Evolutionary conservation across 2,113 vertebrate species (phyloP).

Genomic region (Elachura formosa): DNA sequence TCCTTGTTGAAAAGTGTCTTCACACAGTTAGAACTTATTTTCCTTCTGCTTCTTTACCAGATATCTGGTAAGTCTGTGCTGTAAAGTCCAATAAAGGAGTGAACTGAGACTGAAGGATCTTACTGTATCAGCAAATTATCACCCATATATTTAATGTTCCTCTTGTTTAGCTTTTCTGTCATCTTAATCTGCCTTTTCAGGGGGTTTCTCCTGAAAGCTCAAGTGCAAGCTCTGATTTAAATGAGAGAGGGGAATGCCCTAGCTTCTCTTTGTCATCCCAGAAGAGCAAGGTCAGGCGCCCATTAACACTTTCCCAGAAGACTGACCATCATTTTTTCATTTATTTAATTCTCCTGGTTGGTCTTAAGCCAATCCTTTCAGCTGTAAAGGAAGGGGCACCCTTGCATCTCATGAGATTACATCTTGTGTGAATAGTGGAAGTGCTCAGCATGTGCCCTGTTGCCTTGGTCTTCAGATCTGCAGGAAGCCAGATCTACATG

Average conservation of each 20-base stretch:
- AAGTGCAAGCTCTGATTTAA: background rate
- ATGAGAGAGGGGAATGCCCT: background rate
- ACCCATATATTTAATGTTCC: background rate
- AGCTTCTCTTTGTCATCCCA: background rate
- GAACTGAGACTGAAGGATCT: background rate
- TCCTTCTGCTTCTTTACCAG: background rate
- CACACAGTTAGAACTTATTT: background rate
- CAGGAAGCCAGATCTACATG: background rate
- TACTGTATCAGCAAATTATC: background rate
- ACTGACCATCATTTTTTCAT: background rate
- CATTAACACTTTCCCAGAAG: background rate
- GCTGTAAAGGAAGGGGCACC: background rate
- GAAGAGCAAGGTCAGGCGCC: background rate
- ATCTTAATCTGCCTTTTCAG: background rate
- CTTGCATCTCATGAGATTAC: background rate
- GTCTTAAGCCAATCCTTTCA: background rate
- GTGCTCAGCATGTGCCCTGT: background rate
- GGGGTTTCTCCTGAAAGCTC: background rate
- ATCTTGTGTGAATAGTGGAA: background rate
- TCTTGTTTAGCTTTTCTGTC: background rate
- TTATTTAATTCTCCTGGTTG: background rate
- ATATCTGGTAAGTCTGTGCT: background rate
- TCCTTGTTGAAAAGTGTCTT: background rate
- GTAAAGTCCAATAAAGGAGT: background rate
- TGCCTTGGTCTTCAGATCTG: background rate